Base-by-base conservation (phyloP, 2,888 invertebrate species). In the Oligia fasciuncula region DNA sequence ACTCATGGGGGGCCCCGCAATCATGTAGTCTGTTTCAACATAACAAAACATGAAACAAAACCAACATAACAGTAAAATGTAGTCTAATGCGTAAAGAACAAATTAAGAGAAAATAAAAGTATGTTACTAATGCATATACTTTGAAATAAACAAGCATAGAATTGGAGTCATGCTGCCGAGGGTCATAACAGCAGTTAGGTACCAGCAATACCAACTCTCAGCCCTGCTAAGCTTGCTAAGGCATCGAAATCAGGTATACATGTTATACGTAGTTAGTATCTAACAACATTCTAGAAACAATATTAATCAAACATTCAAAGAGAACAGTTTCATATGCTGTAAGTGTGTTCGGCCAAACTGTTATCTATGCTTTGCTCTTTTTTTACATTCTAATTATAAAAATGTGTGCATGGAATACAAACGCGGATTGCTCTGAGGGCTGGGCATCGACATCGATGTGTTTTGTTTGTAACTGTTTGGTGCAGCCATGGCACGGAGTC, bases 401-500 rank as follows among this genome's bases (percentile, higher is more conserved):
- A 74, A 76, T 70, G 73, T 80, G 88, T 91, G 87, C 87, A 88
- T 91, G 90, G 89, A 93, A 95, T 95, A 97, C 98, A 98, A 97
- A 98, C 98, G 98, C 96, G 98, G 98, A 91, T 98, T 97, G 92
- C 97, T 97, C 90, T 98, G 98, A 67, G 98, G 97, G 91, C 97
- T 97, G 87, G 98, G 97, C 95, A 98, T 97, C 90, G 98, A 97
- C 95, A 98, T 97, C 77, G 98, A 98, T 90, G 98, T 97, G 88
- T 95, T 96, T 97, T 98, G 98, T 95, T 98, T 98, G 94, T 98
- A 99, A 94, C 98, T 98, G 89, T 97, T 97, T 80, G 98, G 98
- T 87, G 98, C 97, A 89, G 98, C 98, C 98, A 99, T 99, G 73
- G 86, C 86, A 87, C 79, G 76, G 79, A 66, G 87, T 81, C 88